Evolutionary conservation across 2,888 invertebrate species (phyloP).

Genomic region (Nymphalis polychloros): DNA sequence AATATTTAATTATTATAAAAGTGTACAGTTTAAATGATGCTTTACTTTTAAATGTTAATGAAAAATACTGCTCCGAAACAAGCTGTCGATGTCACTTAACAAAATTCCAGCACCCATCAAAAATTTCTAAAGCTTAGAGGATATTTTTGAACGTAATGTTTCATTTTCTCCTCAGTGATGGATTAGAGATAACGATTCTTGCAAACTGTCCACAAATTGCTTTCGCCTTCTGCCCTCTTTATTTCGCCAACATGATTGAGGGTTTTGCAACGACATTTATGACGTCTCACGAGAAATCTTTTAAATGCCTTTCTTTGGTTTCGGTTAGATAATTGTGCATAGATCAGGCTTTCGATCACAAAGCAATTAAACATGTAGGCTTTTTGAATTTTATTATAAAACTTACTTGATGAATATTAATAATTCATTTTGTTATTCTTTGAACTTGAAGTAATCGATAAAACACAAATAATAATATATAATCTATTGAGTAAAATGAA

Average conservation of each 20-base stretch:
- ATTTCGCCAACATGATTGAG: slow-evolving; percentile 36
- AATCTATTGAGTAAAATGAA: background rate
- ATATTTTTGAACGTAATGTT: slow-evolving; percentile 43
- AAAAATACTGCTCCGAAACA: background rate
- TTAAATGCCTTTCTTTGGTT: background rate
- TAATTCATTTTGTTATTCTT: too few relatives aligned
- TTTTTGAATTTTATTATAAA: too few relatives aligned
- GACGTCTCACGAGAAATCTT: slow-evolving; percentile 15
- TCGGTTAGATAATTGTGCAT: too few relatives aligned
- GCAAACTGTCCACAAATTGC: slow-evolving; percentile 47
- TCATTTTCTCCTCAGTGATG: slow-evolving; percentile 45
- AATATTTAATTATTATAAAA: too few relatives aligned
- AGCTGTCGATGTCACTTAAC: slow-evolving; percentile 6
- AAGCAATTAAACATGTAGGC: too few relatives aligned
- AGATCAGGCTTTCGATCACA: too few relatives aligned
- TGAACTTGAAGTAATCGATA: background rate
- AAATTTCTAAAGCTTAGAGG: slow-evolving; percentile 43
- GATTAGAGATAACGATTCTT: slow-evolving; percentile 47
- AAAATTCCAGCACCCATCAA: slow-evolving; percentile 17
- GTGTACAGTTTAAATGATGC: background rate
- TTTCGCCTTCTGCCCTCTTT: slow-evolving; percentile 36
- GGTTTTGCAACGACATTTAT: slow-evolving; percentile 28
- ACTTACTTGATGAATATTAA: too few relatives aligned
- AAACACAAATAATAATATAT: background rate
- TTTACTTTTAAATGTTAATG: background rate